Base-by-base conservation (phyloP, 2,797 vertebrate genomes). In the Anguilla marmorata region DNA sequence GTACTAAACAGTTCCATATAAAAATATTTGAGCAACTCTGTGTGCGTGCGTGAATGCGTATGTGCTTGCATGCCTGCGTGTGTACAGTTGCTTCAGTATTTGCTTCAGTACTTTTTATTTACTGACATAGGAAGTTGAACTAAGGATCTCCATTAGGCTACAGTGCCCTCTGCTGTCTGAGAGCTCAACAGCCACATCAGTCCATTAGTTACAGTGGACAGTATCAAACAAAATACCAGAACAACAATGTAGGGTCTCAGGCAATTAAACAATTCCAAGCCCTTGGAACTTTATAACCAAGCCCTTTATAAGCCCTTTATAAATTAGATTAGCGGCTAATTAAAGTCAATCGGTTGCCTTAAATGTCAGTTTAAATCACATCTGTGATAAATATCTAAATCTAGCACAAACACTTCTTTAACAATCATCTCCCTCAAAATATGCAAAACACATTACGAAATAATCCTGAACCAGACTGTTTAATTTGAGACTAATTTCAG, bases 91-190 rank as follows among this genome's bases (percentile, higher is more conserved):
- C 41, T 45, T 45, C 41, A 41, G 41, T 41, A 41, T 41, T 58
- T 16, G 56, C 56, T 58, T 58, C 16, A 58, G 14, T 58, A 58
- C 16, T 58, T 1, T 58, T 58, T 1, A 76, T 37, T 76, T 14
- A 27, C 8, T 24, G 5, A 24, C 7, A 82, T 12, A 82, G 79
- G 45, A 82, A 45, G 27, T 45, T 41, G 74, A 14, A n/a, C 33
- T 76, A 33, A 45, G 24, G n/a, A 24, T 48, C 33, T 82, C 12
- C 37, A 79, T 82, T 82, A 37, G 56, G 37, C 21, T 4, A 87
- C 72, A 87, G 54, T 45, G 86, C 41, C 86, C 76, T 76, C 86
- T 87, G 37, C 86, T 87, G 86, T 83, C 76, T 41, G 58, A 14
- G 27, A 50, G 24, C 37, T 63, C 41, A 87, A 66, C 4, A 48